A percentile compares a stretch with the other conserved stretches of the same genome.
phyloP scores from a whole-genome alignment of 2,888 invertebrate species.

The Meandrusa payeni region DNA sequence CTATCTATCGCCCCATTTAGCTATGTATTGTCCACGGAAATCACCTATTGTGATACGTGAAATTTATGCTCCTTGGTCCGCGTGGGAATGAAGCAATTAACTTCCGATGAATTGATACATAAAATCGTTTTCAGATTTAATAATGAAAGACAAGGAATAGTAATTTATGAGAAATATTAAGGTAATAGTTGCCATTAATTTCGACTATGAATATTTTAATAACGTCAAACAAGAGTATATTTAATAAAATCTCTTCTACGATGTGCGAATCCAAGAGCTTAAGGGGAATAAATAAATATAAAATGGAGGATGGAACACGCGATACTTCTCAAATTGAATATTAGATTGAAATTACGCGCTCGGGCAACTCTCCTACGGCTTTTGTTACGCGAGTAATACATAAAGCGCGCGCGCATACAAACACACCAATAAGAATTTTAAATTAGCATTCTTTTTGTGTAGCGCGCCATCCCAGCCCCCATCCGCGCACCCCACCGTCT shows the following conservation, averaged over 20 bases:
- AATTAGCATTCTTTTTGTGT: constrained; percentile 80
- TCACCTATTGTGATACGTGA: constrained; percentile 61
- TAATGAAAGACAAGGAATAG: no score
- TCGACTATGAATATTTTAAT: no score
- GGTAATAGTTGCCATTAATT: no score
- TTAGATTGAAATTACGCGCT: constrained; percentile 79
- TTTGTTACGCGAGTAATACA: constrained; percentile 75
- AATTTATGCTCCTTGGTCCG: constrained; percentile 60
- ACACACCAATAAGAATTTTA: constrained; percentile 78
- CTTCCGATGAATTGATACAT: constrained; percentile 53
- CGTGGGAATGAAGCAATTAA: constrained; percentile 70
- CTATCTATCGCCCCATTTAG: constrained; percentile 59
- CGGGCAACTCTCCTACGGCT: constrained; percentile 68
- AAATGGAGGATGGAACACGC: constrained; percentile 61
- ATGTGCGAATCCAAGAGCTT: constrained; percentile 53
- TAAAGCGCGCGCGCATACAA: constrained; percentile 78
- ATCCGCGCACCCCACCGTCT: constrained; percentile 66
- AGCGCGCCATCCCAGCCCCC: constrained; percentile 59
- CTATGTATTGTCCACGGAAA: constrained; percentile 61
- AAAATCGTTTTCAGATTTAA: constrained; percentile 46
- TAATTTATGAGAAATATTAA: no score
- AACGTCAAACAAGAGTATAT: constrained; percentile 29
- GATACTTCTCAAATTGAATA: constrained; percentile 77
- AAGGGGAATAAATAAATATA: constrained; percentile 66
- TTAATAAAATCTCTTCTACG: constrained; percentile 41